Evolutionary conservation across 2,888 invertebrate species (phyloP), one percentile per base, ranked within the genome.

Genomic region (Salpingus planirostris): DNA sequence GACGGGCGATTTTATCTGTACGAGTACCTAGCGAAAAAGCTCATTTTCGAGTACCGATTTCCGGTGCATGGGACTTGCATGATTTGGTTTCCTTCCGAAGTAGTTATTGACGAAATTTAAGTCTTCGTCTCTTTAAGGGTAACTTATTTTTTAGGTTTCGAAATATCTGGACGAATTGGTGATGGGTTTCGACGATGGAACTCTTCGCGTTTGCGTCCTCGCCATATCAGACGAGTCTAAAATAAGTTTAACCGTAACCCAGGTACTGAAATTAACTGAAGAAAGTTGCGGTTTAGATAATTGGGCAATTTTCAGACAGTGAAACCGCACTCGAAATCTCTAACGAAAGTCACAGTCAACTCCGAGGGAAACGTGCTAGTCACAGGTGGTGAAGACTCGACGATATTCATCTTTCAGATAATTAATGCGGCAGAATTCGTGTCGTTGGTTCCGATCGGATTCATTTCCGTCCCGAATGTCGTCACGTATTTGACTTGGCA

Each of bases 1-100:
- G 83, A 82, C 42, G 84, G 90, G 3, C 73, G 76, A 30, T 55
- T 92, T 2, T 76, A 80, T 44, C 65, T 88, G 2, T 87, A 84
- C 53, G 74, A 85, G 53, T 86, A 82, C 38, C 52, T 70, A 0
- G 60, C 61, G 0, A 75, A 76, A 46, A 60, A 60, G 13, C 60
- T 83, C 8, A 55, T 87, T 4, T 68, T 78, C 13, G 69, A 73
- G 39, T 71, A 78, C 42, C 68, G 72, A 32, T 84, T 76, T 55
- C 68, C 68, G 1, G 66, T 71, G 0, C 59, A 68, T 13, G 71
- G 79, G 0, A 67, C 69, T 1, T 74, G 74, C 38, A 55, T 78
- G 27, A 51, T 82, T 2, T 92, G 90, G 80, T 66, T 87, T 4
- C 80, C 86, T 8, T 51, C 69, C n/a, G 64, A 73, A 35, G 79